Base-by-base conservation (phyloP, 2,888 invertebrate genomes). In the Drosophila nr. fundita region DNA sequence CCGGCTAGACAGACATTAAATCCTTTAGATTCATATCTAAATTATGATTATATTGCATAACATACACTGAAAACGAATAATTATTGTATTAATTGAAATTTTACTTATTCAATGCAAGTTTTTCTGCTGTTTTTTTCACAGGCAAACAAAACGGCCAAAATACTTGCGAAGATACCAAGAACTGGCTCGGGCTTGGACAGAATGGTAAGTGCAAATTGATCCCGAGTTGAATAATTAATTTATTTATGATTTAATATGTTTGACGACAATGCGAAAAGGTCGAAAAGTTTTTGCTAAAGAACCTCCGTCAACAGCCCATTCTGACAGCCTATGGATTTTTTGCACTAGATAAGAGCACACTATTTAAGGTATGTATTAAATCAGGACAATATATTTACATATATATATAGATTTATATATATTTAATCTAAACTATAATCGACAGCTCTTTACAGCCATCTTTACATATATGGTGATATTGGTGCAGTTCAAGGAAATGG, bases 401-500 rank as follows among this genome's bases (percentile, higher is more conserved):
- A 7, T 11, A 5, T 5, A 63, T 27, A 1, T 18, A 18, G 3
- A 27, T 50, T 30, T 13, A 5, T 49, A 27, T 8, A 45, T 18
- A 24, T 8, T 40, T 8, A 30, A 24, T 5, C n/a, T 11, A 8
- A 21, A 5, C 24, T n/a, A 13, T 32, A 32, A 48, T 50, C 3
- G 0, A 21, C 69, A 92, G 92, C 84, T 92, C 34, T 91, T 91
- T 61, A 90, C 91, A 11, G 89, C 90, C 5, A 91, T 91, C 36
- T 90, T 92, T 48, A 92, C 92, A 15, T 92, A 92, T 58, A 90
- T 92, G 89, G 91, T 91, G 0, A 91, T 92, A 53, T 73, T 92
- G 62, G 91, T 92, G 11, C 92, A 92, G 73, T 92, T 92, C 57
- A 91, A 90, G 74, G 90, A 91, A 71, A 91, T 92, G 88, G 92